Evolutionary conservation across 2,113 vertebrate species (phyloP).

Genomic region (Solea solea): DNA sequence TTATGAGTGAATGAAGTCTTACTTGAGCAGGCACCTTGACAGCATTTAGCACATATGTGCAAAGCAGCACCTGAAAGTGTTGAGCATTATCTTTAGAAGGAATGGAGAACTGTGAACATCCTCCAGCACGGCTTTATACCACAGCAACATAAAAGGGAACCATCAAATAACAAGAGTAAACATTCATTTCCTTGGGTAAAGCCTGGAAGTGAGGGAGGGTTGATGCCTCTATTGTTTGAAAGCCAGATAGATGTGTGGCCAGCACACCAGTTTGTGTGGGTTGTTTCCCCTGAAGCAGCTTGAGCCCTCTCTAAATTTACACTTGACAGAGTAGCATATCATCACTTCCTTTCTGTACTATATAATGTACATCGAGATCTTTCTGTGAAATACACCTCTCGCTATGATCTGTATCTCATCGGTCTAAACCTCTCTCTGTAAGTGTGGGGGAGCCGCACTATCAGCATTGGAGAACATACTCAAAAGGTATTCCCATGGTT

Average conservation of each 20-base stretch:
- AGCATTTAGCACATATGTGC: background rate
- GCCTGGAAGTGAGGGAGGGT: conserved; percentile 20
- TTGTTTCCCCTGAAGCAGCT: background rate
- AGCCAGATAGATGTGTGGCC: conserved; percentile 41
- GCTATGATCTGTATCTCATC: background rate
- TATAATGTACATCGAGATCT: background rate
- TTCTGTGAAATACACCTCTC: background rate
- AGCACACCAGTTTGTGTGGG: conserved; percentile 8
- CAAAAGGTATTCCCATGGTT: background rate
- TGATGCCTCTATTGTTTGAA: conserved; percentile 39
- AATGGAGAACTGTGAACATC: conserved; percentile 4
- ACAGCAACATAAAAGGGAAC: conserved; percentile 39
- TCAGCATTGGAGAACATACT: background rate
- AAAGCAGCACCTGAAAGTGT: conserved; percentile 8
- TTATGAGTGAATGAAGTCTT: background rate
- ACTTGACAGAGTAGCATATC: background rate
- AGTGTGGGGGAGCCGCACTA: background rate
- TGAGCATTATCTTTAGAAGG: background rate
- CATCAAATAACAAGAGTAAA: conserved; percentile 40
- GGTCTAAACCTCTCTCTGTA: no score
- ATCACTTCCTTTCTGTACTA: background rate
- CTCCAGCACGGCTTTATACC: background rate
- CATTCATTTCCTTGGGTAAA: conserved; percentile 43
- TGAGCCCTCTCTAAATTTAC: background rate
- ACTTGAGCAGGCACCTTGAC: background rate